Evolutionary conservation across 2,797 vertebrate genomes (phyloP).

Genomic region (Scyliorhinus canicula): DNA sequence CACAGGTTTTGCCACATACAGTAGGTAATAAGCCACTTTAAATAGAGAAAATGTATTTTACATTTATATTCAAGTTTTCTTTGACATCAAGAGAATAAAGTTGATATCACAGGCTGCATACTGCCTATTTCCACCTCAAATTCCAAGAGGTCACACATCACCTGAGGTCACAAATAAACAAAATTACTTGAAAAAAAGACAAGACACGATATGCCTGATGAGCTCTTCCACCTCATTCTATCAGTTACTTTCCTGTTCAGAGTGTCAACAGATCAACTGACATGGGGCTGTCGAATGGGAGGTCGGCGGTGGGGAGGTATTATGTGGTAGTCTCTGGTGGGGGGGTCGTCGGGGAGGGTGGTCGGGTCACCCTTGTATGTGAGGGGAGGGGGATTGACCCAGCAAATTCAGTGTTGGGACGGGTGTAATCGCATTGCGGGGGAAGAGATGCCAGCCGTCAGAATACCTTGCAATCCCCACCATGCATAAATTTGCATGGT

Average conservation of each 20-base stretch:
- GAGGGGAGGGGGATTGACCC: no score
- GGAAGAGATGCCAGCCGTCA: no score
- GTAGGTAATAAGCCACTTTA: not conserved
- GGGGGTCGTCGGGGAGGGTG: no score
- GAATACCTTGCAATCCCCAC: no score
- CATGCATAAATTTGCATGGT: no score
- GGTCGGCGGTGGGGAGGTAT: no score
- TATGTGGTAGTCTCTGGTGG: no score
- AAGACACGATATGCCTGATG: not conserved
- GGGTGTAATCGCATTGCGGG: no score
- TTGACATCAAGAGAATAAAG: not conserved
- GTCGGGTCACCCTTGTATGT: no score
- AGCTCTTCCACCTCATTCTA: not conserved
- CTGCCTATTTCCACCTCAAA: not conserved
- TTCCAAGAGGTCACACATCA: not conserved
- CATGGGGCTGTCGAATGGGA: no score
- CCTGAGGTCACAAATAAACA: not conserved
- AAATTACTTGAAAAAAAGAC: not conserved
- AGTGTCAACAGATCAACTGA: not conserved
- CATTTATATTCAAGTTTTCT: not conserved
- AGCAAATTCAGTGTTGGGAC: no score
- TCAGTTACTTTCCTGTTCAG: not conserved
- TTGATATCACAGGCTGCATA: not conserved
- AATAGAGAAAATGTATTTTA: not conserved
- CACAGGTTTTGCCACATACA: not conserved